A percentile compares a stretch with the other conserved stretches of the same genome.
Conservation (phyloP, 1,140 invertebrate species). For the Sycobia sp. region DNA sequence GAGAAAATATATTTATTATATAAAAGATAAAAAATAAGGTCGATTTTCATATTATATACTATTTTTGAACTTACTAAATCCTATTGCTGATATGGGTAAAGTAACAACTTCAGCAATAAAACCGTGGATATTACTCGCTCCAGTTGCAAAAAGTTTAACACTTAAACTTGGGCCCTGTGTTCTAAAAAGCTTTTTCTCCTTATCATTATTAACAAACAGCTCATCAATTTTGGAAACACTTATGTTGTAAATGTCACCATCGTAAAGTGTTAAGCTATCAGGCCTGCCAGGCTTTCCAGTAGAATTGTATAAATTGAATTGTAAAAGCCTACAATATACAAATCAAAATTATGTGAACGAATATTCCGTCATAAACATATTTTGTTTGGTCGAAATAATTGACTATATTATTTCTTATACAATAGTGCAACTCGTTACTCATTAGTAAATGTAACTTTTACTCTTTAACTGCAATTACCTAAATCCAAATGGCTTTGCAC, state of each 20-base stretch:
- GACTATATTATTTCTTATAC: too few relatives aligned
- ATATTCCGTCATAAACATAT: too few relatives aligned
- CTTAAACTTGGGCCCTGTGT: conserved; percentile 82
- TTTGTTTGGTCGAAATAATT: too few relatives aligned
- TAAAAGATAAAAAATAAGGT: not conserved
- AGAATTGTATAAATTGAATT: conserved; percentile 93
- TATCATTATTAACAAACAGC: conserved; percentile 71
- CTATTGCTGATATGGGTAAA: conserved; percentile 87
- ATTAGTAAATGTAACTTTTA: not conserved
- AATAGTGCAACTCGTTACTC: too few relatives aligned
- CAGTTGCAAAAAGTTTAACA: conserved; percentile 91
- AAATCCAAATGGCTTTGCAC: conserved; percentile 87
- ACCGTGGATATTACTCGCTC: conserved; percentile 89
- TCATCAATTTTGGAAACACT: conserved; percentile 75
- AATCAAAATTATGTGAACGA: too few relatives aligned
- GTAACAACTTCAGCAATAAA: conserved; percentile 98
- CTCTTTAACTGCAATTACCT: conserved; percentile 53
- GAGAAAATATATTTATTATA: not conserved
- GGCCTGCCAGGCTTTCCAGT: conserved; percentile 77
- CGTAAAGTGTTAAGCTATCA: conserved; percentile 86
- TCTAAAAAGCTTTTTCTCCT: conserved; percentile 78
- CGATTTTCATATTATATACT: not conserved
- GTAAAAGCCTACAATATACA: conserved; percentile 72
- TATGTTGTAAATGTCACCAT: conserved; percentile 91
- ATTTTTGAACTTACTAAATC: conserved; percentile 73